Base-by-base conservation (phyloP, 1,140 invertebrate species). In the Macrosteles quadrilineatus region DNA sequence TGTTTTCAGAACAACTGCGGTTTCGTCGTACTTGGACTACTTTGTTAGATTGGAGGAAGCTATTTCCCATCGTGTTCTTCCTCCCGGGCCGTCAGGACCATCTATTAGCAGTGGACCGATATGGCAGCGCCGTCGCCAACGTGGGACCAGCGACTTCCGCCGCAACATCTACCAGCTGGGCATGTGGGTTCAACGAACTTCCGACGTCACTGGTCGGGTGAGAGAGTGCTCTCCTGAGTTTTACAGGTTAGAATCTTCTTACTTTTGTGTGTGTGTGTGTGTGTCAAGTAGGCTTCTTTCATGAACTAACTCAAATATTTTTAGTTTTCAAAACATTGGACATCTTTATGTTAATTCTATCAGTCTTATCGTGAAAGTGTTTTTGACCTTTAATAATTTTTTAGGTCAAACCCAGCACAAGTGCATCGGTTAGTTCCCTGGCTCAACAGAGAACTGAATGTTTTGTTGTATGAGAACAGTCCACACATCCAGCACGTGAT, bases 381-480 rank as follows among this genome's bases (percentile, higher is more conserved):
- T n/a, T n/a, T n/a, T n/a, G n/a, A n/a, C n/a, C n/a, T n/a, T n/a
- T n/a, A n/a, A n/a, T n/a, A n/a, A n/a, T n/a, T n/a, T n/a, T n/a
- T n/a, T n/a, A 89, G 90, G 77, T 83, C 86, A 76, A 92, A 95
- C 82, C 91, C 91, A 55, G 87, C 89, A 27, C 88, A 91, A 78
- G 86, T 89, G 63, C 88, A 92, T 79, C 87, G 95, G 1, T 80
- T 98, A 36, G 86, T 94, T 57, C 92, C 92, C 0, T 98, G 94
- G 93, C 82, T 98, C 0, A 91, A 91, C 76, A 84, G 95, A 69
- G 95, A 98, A 82, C 81, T 98, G 17, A 85, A 87, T 78, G 90
- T 88, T 75, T 77, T 95, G 69, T 76, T 89, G 65, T 82, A 85
- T 73, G 81, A 88, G 73, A 85, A 81, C 72, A 36, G 32, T 14